Conservation (phyloP, 1,140 invertebrate genomes). For the Drosophila sucinea region DNA sequence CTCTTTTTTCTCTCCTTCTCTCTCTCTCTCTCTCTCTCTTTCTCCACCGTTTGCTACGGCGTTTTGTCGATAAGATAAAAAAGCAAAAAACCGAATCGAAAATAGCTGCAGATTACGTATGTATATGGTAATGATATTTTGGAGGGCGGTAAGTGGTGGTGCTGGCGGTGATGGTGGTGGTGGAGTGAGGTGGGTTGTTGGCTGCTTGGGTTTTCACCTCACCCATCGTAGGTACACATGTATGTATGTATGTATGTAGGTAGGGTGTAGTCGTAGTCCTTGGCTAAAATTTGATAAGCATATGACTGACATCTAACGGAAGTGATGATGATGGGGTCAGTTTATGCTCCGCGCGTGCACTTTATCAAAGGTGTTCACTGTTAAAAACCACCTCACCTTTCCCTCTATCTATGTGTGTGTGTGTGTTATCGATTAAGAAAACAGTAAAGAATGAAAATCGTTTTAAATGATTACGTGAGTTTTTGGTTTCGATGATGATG, state of each 20-base stretch:
- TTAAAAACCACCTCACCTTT: no score
- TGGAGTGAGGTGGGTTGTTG: neutral
- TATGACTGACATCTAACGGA: conserved; percentile 63
- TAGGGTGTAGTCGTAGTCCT: conserved; percentile 31
- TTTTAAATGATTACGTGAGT: conserved; percentile 64
- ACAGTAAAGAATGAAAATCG: conserved; percentile 23
- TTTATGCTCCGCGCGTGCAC: conserved; percentile 33
- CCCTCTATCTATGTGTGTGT: conserved; percentile 32
- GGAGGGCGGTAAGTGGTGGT: conserved; percentile 4
- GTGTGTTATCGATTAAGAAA: conserved; percentile 71
- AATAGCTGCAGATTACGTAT: conserved; percentile 68
- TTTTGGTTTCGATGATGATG: neutral
- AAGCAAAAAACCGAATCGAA: conserved; percentile 66
- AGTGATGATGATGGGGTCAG: conserved; percentile 39
- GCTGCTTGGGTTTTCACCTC: no score
- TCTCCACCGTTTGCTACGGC: conserved; percentile 45
- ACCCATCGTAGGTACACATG: no score
- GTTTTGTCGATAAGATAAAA: conserved; percentile 73
- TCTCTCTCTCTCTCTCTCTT: neutral
- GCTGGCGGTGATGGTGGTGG: neutral
- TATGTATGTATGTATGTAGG: neutral
- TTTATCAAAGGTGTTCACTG: conserved; percentile 57
- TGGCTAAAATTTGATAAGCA: conserved; percentile 36
- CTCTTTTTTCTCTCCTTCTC: conserved; percentile 25
- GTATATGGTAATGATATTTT: conserved; percentile 67